These are phyloP conservation scores for Vulpes vulpes DNA, from an alignment of 2,113 vertebrate genomes.

Conservation along the genomic window DNA sequence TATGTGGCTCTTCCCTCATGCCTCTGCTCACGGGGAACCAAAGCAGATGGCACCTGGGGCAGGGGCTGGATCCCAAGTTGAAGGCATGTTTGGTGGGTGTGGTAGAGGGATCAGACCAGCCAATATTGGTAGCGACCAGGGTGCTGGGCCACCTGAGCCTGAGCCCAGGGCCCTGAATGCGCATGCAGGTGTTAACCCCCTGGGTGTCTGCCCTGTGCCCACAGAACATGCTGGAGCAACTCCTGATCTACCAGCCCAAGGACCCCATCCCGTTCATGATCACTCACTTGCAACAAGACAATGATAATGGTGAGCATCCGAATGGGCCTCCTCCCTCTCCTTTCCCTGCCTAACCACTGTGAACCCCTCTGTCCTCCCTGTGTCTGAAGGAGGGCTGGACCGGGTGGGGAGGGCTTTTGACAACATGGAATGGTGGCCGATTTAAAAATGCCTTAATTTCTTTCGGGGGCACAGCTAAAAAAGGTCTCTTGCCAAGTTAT, in stretches of 20 bases:
- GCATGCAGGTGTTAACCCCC: not conserved
- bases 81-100: not conserved
- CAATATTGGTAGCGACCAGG: not conserved
- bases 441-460: slow-evolving; percentile 79
- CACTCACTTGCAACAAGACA: slow-evolving; percentile 87
- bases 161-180: not conserved
- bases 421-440: slow-evolving; percentile 64
- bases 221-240: slow-evolving; percentile 91
- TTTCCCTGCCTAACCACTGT: fast-evolving
- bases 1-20: not conserved
- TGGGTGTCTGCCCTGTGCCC: slow-evolving; percentile 72
- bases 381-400: not conserved
- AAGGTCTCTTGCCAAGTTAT: slow-evolving; percentile 83
- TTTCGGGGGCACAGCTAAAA: slow-evolving; percentile 77
- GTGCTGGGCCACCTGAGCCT: not conserved
- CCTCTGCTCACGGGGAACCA: not conserved
- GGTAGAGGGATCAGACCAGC: not conserved
- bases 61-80: not conserved
- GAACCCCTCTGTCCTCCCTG: slow-evolving; percentile 51
- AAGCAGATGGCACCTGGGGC: not conserved
- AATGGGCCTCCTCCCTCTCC: not conserved
- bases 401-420: not conserved
- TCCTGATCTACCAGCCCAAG: slow-evolving; percentile 92
- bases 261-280: slow-evolving; percentile 94
- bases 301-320: slow-evolving; percentile 86